These are phyloP conservation scores for Leucoraja ocellata DNA, from an alignment of 2,797 vertebrate genomes.

Conservation along the genomic window DNA sequence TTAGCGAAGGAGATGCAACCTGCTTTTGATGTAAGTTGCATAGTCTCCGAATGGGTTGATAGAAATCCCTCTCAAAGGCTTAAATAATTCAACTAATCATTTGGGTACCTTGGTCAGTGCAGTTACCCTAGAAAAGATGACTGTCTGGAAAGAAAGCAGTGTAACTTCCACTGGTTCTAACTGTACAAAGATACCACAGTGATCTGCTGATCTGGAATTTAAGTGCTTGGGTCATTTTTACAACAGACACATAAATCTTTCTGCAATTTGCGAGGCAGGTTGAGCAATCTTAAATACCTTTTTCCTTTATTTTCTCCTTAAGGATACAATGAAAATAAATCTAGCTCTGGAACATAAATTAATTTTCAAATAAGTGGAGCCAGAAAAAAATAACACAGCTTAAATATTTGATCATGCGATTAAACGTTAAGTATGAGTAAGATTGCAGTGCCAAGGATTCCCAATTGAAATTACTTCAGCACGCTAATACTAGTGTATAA, in stretches of 20 bases:
- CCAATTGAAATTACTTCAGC: too few species aligned
- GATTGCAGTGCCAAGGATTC: too few species aligned
- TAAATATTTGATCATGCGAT: too few species aligned
- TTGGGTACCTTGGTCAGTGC: neutral
- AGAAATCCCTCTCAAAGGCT: neutral
- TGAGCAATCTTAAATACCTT: neutral
- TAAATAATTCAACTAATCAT: neutral
- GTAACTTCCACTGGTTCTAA: neutral
- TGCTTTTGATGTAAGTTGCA: neutral
- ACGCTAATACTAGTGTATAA: too few species aligned
- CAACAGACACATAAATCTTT: neutral
- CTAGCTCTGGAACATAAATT: neutral
- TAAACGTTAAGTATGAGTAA: too few species aligned
- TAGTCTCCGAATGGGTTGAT: neutral
- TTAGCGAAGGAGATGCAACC: neutral
- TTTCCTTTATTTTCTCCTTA: neutral
- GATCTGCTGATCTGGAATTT: neutral
- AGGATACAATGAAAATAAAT: neutral
- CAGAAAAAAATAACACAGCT: neutral
- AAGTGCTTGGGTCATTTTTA: neutral
- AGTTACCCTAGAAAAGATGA: neutral
- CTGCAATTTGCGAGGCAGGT: neutral
- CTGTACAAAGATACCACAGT: constrained; percentile 11
- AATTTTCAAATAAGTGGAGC: neutral
- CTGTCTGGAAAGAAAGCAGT: neutral